These are phyloP conservation scores for Bradypodion ventrale DNA, from an alignment of 2,797 vertebrate genomes.

Conservation along the genomic window DNA sequence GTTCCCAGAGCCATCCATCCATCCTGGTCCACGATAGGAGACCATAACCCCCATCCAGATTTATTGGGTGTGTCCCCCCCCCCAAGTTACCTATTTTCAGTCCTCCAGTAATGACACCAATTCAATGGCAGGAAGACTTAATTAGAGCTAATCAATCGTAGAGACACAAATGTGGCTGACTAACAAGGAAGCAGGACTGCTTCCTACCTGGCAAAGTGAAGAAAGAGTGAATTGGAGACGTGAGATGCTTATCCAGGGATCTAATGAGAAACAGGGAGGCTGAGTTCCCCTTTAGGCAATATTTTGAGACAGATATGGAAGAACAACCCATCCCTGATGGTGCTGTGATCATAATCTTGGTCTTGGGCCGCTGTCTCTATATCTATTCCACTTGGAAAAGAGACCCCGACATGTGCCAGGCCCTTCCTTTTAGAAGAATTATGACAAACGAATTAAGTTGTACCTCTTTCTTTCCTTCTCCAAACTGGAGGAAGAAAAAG, in stretches of 20 bases:
- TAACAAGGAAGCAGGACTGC: background rate
- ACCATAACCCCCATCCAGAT: background rate
- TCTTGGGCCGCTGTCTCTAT: background rate
- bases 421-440: background rate
- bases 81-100: background rate
- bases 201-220: background rate
- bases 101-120: background rate
- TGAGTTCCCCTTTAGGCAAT: background rate
- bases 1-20: background rate
- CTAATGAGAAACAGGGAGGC: background rate
- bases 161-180: background rate
- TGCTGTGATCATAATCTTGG: background rate
- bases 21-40: too few relatives aligned
- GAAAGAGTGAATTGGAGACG: background rate
- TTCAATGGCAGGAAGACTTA: background rate
- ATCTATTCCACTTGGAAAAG: background rate
- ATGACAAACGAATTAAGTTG: too few relatives aligned
- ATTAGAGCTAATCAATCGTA: background rate
- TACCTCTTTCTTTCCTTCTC: background rate
- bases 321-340: too few relatives aligned
- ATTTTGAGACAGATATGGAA: background rate
- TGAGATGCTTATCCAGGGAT: background rate
- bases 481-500: background rate
- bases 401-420: background rate
- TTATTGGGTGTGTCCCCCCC: background rate